Percentiles rank a stretch among this genome's conserved stretches.
These are phyloP conservation scores for Blastobasis lacticolella DNA, from an alignment of 2,888 invertebrate species.

Conservation along the genomic window DNA sequence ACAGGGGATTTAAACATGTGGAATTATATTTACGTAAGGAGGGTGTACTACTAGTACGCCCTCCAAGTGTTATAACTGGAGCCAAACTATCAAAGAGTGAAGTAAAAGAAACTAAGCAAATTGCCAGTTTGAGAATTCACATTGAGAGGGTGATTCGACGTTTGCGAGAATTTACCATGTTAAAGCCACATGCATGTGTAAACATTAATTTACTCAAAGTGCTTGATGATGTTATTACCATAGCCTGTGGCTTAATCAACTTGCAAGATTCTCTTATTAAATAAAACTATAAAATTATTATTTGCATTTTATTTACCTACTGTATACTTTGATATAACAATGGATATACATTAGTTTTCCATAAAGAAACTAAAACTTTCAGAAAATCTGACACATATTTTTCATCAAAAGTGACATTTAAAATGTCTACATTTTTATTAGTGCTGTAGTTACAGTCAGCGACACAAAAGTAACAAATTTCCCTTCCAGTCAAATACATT, in stretches of 20 bases:
- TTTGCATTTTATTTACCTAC: constrained; percentile 2
- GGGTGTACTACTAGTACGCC: constrained; percentile 10
- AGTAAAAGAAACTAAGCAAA: constrained; percentile 15
- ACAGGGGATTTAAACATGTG: constrained; percentile 19
- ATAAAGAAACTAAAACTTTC: constrained; percentile 4
- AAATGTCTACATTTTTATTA: constrained; percentile 12
- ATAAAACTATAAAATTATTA: too few relatives aligned
- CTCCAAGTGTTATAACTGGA: constrained; percentile 14
- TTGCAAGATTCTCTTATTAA: too few relatives aligned
- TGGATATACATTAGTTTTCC: constrained; percentile 13
- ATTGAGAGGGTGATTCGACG: constrained; percentile 16
- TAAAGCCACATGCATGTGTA: constrained; percentile 15
- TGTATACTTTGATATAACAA: constrained; percentile 12
- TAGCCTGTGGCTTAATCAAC: constrained; percentile 14
- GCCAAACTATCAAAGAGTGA: constrained; percentile 13
- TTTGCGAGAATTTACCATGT: constrained; percentile 16
- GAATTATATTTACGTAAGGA: constrained; percentile 7
- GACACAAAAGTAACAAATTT: constrained; percentile 16
- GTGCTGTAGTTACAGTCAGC: constrained; percentile 10
- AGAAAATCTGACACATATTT: constrained; percentile 8
- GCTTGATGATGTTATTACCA: constrained; percentile 8
- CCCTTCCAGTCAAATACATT: constrained; percentile 13
- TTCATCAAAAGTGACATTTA: constrained; percentile 3
- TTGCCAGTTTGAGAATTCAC: constrained; percentile 18
- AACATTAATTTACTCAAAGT: constrained; percentile 7